phyloP scores from a whole-genome alignment of 1,140 invertebrate genomes.

The Carposina sasakii region DNA sequence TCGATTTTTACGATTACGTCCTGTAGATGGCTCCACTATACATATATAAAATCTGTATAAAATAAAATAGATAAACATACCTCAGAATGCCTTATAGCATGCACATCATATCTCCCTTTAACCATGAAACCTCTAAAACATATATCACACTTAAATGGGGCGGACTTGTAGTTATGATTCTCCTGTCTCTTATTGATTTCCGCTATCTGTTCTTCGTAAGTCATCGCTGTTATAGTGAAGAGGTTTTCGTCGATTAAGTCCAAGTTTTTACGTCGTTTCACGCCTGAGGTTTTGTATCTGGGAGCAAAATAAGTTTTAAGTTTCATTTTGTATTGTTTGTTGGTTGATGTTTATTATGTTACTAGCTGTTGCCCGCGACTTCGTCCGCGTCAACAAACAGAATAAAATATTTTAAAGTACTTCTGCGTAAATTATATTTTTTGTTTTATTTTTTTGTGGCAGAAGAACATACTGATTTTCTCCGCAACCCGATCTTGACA shows the following conservation, averaged over 20 bases:
- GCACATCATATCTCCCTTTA: constrained; percentile 42
- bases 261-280: constrained; percentile 38
- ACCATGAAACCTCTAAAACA: constrained; percentile 50
- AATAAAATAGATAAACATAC: too few species aligned
- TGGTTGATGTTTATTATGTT: background rate
- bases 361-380: background rate
- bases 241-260: constrained; percentile 43
- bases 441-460: too few species aligned
- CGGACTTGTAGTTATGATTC: constrained; percentile 28
- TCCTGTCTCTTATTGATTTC: constrained; percentile 44
- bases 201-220: constrained; percentile 53
- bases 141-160: constrained; percentile 40
- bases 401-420: too few species aligned
- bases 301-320: background rate
- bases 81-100: constrained; percentile 41
- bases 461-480: too few species aligned
- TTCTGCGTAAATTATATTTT: too few species aligned
- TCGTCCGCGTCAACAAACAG: background rate
- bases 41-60: too few species aligned
- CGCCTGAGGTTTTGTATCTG: constrained; percentile 49
- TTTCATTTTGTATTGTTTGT: background rate
- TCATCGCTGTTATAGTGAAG: constrained; percentile 42
- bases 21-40: too few species aligned
- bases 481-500: too few species aligned
- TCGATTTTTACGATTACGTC: too few species aligned